Evolutionary conservation across 1,140 invertebrate species (phyloP), one percentile per base, ranked within the genome.

Genomic region (Daktulosphaira vitifoliae): DNA sequence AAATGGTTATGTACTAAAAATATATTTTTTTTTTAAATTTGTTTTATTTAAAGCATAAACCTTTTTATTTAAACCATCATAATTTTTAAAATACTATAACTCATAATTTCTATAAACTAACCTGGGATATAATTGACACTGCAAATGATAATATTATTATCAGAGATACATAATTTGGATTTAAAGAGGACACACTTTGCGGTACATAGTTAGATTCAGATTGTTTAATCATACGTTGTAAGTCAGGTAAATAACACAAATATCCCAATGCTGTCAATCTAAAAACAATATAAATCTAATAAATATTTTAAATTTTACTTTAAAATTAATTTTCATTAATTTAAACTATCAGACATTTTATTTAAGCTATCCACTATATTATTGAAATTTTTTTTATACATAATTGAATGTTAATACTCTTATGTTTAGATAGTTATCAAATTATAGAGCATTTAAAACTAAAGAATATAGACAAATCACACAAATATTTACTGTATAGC

Each of bases 201-300:
- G 85, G 82, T 76, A 83, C 85, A 38, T 89, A 87, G 67, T 87
- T 75, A 68, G 82, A 83, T 70, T 81, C 80, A 44, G 81, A 84
- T 70, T 84, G 83, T 65, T 78, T 79, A 68, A 87, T 81, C 62
- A 90, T 75, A 69, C 82, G 82, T 69, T 86, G 81, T 48, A 90
- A 81, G 62, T 90, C 85, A 59, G 89, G 85, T 59, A 90, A 76
- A 75, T 90, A 91, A 69, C 87, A 89, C 52, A 92, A 79, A 74
- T 89, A 92, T 6, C 89, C 87, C 65, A 89, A 85, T 26, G 88
- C 86, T 5, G 86, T 88, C 69, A 92, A 75, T 51, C 87, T 88
- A 69, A 16, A 76, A 76, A 51, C 11, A 11, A 53, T 66, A 69
- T 46, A 56, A 62, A 54, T 53, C 20, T 16, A 29, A 33, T 39